Base-by-base conservation (phyloP, 2,797 vertebrate species). In the Poeciliopsis turneri region DNA sequence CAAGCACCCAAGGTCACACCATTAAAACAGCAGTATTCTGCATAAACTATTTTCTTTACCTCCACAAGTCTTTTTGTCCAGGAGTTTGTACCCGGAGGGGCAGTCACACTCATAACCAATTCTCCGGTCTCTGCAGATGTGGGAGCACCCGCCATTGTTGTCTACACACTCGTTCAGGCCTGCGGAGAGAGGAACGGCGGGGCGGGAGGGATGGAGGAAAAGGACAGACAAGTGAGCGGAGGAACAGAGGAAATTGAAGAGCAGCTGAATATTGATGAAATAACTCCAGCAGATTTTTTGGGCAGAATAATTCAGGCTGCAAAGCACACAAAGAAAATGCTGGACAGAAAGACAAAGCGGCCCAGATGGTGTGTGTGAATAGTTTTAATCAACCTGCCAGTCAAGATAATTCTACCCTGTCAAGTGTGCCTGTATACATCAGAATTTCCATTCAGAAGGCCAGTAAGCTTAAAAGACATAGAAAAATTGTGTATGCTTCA, bases 61-160 rank as follows among this genome's bases (percentile, higher is more conserved):
- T 94, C 97, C 98, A 84, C 98, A 99, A 6, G 97, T 98, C 96
- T 97, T 99, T 92, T 97, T 97, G 94, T 99, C 97, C 94, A 98
- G 92, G 55, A 99, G 97, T 91, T 95, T 97, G 95, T 97, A 99
- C 61, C 98, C 98, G 0, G 96, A 89, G 2, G 97, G 98, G 93
- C 98, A 99, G 74, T 98, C 96, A 28, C 98, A 99, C 90, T 97
- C 97, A 12, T 97, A 97, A 84, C 98, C 97, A 0, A 99, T 97
- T 89, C 93, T 97, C 84, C 94, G 95, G 94, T 99, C 97, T 51
- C 92, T 97, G 95, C 98, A 99, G 93, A 98, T 96, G 94, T 99
- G 98, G 46, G 98, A 99, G 91, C 98, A 99, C 87, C 98, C 98
- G 0, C 98, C 98, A 36, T 99, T 99, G 94, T 97, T 98, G 85